Base-by-base conservation (phyloP, 92 coral and sea anemone species). In the Paramuricea clavata region DNA sequence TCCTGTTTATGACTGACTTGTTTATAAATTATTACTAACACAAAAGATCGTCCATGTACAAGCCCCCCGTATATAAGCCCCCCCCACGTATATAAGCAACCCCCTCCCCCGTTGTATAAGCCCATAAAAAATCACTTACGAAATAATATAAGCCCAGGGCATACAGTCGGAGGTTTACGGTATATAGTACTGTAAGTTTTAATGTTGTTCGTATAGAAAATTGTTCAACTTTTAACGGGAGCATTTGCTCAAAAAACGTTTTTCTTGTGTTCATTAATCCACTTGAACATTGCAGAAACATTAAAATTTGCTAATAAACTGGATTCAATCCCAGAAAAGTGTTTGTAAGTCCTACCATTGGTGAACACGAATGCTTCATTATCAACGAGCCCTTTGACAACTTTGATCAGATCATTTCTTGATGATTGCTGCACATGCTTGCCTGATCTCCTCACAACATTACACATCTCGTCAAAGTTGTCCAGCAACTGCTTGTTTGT, bases 401-500 rank as follows among this genome's bases (percentile, higher is more conserved):
- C 81, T 52, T 76, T 76, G 19, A 28, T 52, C 34, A 76, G 65
- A 26, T 76, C 81, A 50, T 76, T 52, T 33, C 32, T 23, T 2
- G 0, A 13, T 69, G 76, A 69, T 34, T 69, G 76, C 21, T 69
- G 47, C 1, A 69, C 43, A 6, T 69, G 76, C 13, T 27, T 21
- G 43, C 81, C 81, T 21, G 81, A 76, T 52, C 81, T 76, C 26
- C 81, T 76, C 1, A 43, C 21, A 49, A 76, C 31, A 33, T 76
- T 76, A 33, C 81, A 76, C 81, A 76, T 76, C 11, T 32, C 67
- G 49, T 76, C 81, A 76, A 76, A 76, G 67, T 49, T 76, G 81
- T 76, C 81, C 65, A 76, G 26, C 39, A 76, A 49, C 57, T 76
- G 81, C 34, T 76, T 44, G 81, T 52, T 76, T 76, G 81, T 52